phyloP scores from a whole-genome alignment of 2,113 vertebrate species.

The Nestor notabilis region DNA sequence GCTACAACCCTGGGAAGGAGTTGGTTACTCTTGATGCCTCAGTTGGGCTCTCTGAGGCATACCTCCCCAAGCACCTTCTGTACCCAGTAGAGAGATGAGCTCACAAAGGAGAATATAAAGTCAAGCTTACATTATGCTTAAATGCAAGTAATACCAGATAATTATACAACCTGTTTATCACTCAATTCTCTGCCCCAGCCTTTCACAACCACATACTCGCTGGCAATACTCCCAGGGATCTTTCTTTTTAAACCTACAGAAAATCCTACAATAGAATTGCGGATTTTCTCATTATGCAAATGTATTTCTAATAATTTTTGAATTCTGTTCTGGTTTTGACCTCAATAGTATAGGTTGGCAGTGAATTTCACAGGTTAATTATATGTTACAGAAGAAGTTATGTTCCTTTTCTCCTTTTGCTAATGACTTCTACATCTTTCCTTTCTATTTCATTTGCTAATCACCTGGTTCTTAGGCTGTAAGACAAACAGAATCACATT shows the following conservation, averaged over 20 bases:
- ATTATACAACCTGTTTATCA: conserved; percentile 42
- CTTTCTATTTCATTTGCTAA: conserved; percentile 15
- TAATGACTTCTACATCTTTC: conserved; percentile 22
- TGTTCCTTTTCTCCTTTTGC: neutral
- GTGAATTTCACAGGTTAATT: conserved; percentile 51
- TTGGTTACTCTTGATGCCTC: neutral
- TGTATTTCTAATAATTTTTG: conserved; percentile 16
- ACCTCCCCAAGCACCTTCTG: neutral
- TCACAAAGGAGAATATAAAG: neutral
- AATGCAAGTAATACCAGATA: conserved; percentile 1
- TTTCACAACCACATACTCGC: conserved; percentile 19
- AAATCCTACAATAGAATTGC: neutral
- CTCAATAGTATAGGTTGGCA: conserved; percentile 12
- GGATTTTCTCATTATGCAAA: conserved; percentile 63
- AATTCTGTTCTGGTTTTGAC: conserved; percentile 37
- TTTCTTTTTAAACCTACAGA: neutral
- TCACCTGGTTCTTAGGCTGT: neutral
- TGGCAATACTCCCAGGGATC: conserved; percentile 45
- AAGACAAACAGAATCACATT: conserved; percentile 25
- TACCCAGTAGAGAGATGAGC: neutral
- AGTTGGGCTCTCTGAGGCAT: neutral
- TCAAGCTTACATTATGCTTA: neutral
- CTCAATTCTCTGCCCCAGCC: neutral
- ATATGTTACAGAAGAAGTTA: conserved; percentile 6
- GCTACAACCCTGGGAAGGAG: neutral